Evolutionary conservation across 2,888 invertebrate genomes (phyloP), one percentile per base, ranked within the genome.

Genomic region (Lydus trimaculatus): DNA sequence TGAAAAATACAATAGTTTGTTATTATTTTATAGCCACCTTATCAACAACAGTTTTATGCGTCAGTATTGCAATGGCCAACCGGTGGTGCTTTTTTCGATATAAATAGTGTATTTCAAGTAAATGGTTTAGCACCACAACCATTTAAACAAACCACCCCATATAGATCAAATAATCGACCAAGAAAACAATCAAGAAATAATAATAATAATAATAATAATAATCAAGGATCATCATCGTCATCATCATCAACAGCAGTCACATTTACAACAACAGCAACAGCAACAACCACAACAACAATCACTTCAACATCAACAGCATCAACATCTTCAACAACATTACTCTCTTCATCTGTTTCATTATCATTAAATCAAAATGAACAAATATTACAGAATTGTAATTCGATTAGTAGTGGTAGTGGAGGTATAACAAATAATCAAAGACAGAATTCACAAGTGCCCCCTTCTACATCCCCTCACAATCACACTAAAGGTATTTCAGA

Each of bases 71-170:
- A 86, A 70, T 88, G 89, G 86, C 80, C 82, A 17, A 70, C 84
- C 52, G 86, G 84, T 62, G 79, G 85, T 23, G 86, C 87, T 63
- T 92, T 88, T 81, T 91, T 90, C 79, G 91, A 92, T 75, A 89
- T 92, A 80, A 88, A 90, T 76, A 88, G 90, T 82, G 90, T 93
- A 72, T 92, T 92, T 84, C 89, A 91, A 71, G 88, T 92, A 78
- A 93, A 93, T 84, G 92, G 92, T 66, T 85, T 93, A 75, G 88
- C 92, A 67, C 92, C 91, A 61, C 91, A 91, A 82, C 87, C 88
- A 66, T 91, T 89, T 80, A 90, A 90, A 79, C 82, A 79, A 59
- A 76, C 76, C 23, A 76, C 76, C 23, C 86, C 88, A 75, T 88
- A 87, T 75, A 86, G 86, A 71, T 81, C 87, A 70, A 86, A 75